These are phyloP conservation scores for Drosophila pegasa DNA, from an alignment of 2,888 invertebrate species.

Conservation along the genomic window DNA sequence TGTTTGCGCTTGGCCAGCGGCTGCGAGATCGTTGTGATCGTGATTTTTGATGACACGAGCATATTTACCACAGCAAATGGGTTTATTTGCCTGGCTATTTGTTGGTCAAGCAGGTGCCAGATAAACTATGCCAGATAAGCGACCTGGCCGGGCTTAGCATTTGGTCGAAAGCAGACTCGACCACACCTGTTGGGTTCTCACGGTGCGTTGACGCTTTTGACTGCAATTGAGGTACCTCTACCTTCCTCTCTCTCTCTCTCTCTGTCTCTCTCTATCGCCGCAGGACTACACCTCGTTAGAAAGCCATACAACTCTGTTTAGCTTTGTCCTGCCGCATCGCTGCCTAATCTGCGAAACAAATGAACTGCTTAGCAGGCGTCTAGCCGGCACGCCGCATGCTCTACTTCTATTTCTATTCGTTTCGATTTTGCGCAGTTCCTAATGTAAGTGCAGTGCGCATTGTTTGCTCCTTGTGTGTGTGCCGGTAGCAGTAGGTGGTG, in stretches of 20 bases:
- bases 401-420: constrained; percentile 15
- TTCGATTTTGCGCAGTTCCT: constrained; percentile 50
- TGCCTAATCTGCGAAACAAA: constrained; percentile 40
- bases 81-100: constrained; percentile 41
- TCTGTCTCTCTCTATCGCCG: constrained; percentile 9
- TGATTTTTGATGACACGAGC: constrained; percentile 71
- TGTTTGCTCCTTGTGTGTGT: constrained; percentile 37
- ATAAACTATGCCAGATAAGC: constrained; percentile 36
- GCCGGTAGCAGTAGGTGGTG: constrained; percentile 73
- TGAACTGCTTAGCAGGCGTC: constrained; percentile 52
- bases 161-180: constrained; percentile 10
- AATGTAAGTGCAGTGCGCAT: constrained; percentile 41
- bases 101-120: constrained; percentile 50
- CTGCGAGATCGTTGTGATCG: constrained; percentile 52
- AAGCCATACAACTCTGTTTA: constrained; percentile 66
- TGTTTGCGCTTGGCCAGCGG: constrained; percentile 43
- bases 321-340: constrained; percentile 48
- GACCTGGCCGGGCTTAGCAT: constrained; percentile 9
- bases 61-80: constrained; percentile 67
- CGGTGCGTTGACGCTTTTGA: constrained; percentile 36
- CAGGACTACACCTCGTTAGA: constrained; percentile 59
- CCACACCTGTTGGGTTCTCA: constrained; percentile 56
- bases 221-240: neutral
- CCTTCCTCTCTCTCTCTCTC: neutral
- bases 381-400: constrained; percentile 36